Percentiles rank a stretch among this genome's conserved stretches.
phyloP scores from a whole-genome alignment of 2,113 vertebrate genomes.

The Rafetus swinhoei region DNA sequence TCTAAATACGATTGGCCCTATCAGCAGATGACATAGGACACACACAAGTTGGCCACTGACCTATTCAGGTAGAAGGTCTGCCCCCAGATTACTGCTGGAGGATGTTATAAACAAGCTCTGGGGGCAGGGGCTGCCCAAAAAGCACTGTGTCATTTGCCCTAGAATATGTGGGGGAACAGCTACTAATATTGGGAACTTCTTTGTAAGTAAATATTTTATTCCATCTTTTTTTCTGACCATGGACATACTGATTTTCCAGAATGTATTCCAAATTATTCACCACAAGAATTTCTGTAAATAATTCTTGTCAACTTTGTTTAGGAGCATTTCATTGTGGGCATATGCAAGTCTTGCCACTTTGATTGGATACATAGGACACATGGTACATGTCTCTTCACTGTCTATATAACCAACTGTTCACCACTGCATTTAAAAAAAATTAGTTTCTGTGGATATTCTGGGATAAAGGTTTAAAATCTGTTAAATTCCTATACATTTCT shows the following conservation, averaged over 20 bases:
- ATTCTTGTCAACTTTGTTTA: not conserved
- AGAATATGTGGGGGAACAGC: not conserved
- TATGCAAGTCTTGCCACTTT: not conserved
- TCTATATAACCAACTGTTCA: not conserved
- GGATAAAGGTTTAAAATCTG: not conserved
- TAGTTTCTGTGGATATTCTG: not conserved
- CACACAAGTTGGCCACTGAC: not conserved
- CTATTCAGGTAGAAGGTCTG: not conserved
- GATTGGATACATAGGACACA: not conserved
- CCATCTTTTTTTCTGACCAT: not conserved
- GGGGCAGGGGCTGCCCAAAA: not conserved
- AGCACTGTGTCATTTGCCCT: not conserved
- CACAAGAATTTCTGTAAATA: not conserved
- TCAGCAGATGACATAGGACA: not conserved
- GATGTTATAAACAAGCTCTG: not conserved
- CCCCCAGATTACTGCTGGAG: fast-evolving
- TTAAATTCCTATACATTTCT: not conserved
- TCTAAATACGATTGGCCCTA: not conserved
- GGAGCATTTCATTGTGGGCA: not conserved
- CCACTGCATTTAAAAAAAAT: not conserved
- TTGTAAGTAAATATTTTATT: not conserved
- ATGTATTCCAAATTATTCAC: not conserved
- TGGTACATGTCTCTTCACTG: not conserved
- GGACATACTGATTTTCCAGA: not conserved
- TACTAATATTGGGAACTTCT: not conserved